Evolutionary conservation across 2,113 vertebrate species (phyloP).

Genomic region (Pachyramphus minor): DNA sequence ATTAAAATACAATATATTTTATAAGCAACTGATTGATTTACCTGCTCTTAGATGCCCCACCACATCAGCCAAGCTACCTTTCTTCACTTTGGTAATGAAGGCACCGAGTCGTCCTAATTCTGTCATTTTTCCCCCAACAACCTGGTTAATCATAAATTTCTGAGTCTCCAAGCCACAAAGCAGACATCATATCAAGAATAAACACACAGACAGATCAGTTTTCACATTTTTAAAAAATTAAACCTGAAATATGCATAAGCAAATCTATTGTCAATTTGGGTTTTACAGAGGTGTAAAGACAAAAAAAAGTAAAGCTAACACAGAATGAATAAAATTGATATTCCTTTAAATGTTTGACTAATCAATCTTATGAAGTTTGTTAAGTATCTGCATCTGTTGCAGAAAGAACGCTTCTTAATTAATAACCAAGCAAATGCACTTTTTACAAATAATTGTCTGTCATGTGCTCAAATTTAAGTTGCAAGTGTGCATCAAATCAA

Average conservation of each 20-base stretch:
- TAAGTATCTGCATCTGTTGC: neutral
- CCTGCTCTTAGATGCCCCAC: conserved; percentile 97
- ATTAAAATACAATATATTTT: neutral
- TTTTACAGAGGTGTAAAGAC: neutral
- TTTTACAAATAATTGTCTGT: neutral
- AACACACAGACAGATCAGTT: neutral
- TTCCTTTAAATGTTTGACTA: neutral
- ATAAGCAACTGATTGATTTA: conserved; percentile 48
- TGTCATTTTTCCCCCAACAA: conserved; percentile 97
- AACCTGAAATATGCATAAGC: neutral
- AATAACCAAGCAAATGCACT: neutral
- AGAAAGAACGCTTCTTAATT: neutral
- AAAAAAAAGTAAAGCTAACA: neutral
- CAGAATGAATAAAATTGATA: neutral
- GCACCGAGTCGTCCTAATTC: conserved; percentile 93
- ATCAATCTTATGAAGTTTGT: neutral
- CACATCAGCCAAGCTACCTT: conserved; percentile 96
- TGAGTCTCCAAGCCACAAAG: conserved; percentile 12
- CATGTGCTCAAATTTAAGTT: neutral
- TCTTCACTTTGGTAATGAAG: conserved; percentile 99
- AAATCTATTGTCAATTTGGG: neutral
- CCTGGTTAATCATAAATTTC: conserved; percentile 73
- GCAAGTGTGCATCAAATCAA: neutral
- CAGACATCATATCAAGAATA: neutral
- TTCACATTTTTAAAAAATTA: neutral